Evolutionary conservation across 2,113 vertebrate genomes (phyloP).

Genomic region (Dendropsophus ebraccatus): DNA sequence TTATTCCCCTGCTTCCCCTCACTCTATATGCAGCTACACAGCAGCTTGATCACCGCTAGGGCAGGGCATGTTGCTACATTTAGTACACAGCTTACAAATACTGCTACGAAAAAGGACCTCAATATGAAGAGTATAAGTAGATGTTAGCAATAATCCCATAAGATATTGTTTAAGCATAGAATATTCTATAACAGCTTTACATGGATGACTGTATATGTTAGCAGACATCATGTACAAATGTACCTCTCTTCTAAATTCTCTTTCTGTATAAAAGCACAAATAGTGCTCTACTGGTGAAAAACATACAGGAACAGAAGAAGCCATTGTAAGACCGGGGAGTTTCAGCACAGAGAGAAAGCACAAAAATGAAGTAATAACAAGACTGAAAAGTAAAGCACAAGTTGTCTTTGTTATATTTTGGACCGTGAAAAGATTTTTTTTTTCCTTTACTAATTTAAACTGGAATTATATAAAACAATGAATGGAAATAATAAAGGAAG

Average conservation of each 20-base stretch:
- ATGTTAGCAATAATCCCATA: background rate
- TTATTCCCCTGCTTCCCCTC: no score
- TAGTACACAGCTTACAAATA: background rate
- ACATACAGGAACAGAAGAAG: background rate
- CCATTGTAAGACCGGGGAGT: background rate
- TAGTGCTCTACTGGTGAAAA: background rate
- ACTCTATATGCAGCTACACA: no score
- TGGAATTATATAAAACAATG: background rate
- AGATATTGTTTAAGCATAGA: background rate
- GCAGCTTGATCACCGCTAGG: background rate
- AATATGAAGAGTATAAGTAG: background rate
- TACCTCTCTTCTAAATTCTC: no score
- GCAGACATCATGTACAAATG: background rate
- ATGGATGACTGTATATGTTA: background rate
- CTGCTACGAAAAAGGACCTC: background rate
- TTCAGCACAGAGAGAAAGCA: background rate
- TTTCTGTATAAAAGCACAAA: background rate
- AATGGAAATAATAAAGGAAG: background rate
- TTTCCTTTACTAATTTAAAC: background rate
- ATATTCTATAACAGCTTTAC: background rate
- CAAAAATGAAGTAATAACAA: background rate
- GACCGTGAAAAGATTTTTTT: background rate
- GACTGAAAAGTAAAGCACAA: slow-evolving; percentile 35
- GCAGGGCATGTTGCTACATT: background rate
- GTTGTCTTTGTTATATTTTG: background rate